Conservation (phyloP, 2,888 invertebrate genomes). For the Platynereis dumerilii region DNA sequence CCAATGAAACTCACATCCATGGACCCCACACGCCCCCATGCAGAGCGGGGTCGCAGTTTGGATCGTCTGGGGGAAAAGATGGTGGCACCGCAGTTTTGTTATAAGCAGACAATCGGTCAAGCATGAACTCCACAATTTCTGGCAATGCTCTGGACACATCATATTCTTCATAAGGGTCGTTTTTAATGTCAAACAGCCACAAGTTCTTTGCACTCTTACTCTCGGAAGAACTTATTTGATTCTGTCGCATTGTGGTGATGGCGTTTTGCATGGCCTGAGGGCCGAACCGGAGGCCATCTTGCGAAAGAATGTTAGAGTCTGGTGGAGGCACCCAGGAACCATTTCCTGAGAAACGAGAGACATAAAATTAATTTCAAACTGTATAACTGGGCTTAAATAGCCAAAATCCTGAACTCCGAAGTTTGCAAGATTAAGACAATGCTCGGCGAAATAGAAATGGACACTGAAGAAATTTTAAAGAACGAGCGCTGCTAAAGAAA, state of each 20-base stretch:
- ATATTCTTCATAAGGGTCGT: conserved; percentile 51
- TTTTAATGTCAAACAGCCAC: conserved; percentile 57
- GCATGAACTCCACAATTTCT: conserved; percentile 45
- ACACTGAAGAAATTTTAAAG: too few relatives aligned
- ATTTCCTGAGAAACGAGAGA: conserved; percentile 37
- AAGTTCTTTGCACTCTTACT: conserved; percentile 42
- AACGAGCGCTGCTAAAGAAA: too few relatives aligned
- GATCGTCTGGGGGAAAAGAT: conserved; percentile 50
- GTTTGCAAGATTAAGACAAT: too few relatives aligned
- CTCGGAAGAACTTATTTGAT: not conserved
- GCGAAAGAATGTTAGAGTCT: conserved; percentile 4
- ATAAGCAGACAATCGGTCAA: conserved; percentile 45
- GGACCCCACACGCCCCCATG: conserved; percentile 59
- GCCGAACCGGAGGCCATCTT: not conserved
- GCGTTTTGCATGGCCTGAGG: not conserved
- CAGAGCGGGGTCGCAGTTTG: conserved; percentile 44
- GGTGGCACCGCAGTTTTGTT: conserved; percentile 53
- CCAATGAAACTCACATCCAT: conserved; percentile 48
- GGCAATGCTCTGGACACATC: conserved; percentile 47
- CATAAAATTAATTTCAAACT: too few relatives aligned
- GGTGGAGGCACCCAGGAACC: conserved; percentile 49
- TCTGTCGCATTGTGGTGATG: conserved; percentile 13
- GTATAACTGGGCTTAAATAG: too few relatives aligned
- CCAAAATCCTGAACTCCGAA: too few relatives aligned
- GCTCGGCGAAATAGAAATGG: too few relatives aligned